A percentile compares a stretch with the other conserved stretches of the same genome.
These are phyloP conservation scores for Pseudomyrmex gracilis DNA, from an alignment of 1,140 invertebrate species.

Conservation along the genomic window DNA sequence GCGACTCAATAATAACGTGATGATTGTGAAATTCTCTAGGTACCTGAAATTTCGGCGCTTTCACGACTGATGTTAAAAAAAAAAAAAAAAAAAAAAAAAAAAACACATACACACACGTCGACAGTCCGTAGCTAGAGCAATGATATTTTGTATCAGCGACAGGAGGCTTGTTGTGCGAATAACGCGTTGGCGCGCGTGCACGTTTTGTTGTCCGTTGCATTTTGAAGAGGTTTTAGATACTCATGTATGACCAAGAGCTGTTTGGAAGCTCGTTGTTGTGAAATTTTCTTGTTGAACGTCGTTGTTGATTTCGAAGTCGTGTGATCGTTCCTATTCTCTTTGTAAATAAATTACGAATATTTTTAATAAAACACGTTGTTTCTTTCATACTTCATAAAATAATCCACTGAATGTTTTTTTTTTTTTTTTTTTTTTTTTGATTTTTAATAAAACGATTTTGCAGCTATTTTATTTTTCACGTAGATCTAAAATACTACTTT, in stretches of 20 bases:
- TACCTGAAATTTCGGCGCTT: constrained; percentile 56
- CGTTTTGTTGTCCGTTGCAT: neutral
- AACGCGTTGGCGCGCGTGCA: neutral
- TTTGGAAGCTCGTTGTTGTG: neutral
- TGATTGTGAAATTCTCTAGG: constrained; percentile 48
- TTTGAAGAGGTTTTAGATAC: neutral
- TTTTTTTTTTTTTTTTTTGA: neutral
- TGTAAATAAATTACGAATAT: constrained; percentile 69
- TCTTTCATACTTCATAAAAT: neutral
- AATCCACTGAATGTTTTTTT: neutral
- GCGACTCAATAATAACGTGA: neutral
- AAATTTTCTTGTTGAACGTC: constrained; percentile 3
- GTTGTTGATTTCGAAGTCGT: constrained; percentile 22
- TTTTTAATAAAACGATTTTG: neutral
- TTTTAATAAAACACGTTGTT: constrained; percentile 53
- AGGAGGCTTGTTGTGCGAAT: constrained; percentile 10
- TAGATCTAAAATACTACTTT: constrained; percentile 8
- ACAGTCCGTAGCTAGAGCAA: constrained; percentile 20
- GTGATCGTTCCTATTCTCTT: constrained; percentile 46
- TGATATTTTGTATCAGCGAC: constrained; percentile 10
- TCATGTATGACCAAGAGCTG: neutral
- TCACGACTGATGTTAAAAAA: constrained; percentile 8
- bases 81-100: neutral
- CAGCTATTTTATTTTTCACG: neutral
- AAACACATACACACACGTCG: too few relatives aligned